Evolutionary conservation across 2,797 vertebrate species (phyloP), one percentile per base, ranked within the genome.

Genomic region (Sebastes nivosus): DNA sequence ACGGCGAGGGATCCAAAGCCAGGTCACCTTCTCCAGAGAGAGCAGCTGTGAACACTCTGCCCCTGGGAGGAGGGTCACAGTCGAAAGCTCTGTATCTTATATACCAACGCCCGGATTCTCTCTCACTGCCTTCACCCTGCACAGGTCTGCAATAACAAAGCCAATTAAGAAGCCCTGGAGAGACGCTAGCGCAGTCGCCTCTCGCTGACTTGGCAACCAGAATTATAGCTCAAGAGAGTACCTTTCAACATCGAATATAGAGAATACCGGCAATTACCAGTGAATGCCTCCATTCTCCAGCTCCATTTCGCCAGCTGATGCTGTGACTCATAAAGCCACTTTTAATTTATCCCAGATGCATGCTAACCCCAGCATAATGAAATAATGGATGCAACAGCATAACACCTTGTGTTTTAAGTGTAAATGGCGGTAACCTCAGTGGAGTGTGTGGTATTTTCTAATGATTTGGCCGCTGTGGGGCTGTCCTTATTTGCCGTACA

Each of bases 91-190:
- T 57, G 86, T 84, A 83, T 90, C 90, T 91, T 87, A 85, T 80
- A 85, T 11, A 89, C 74, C 80, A 80, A 90, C 89, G 87, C 91
- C 87, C 65, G 59, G 75, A 85, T 86, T 89, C 88, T 90, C 84
- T 84, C 85, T 77, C 38, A 34, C 89, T 80, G 86, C 87, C 88
- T 92, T 88, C 90, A 88, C 87, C 91, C 87, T 82, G 86, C 89
- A 85, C 93, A 88, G 90, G 89, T 94, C 91, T 93, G 91, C 94
- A 95, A 94, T 94, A 94, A 94, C 93, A 94, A 93, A 93, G 93
- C 93, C 95, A 95, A 95, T 95, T 95, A 95, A 91, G 91, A 95
- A 93, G 76, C 94, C 93, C 94, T 73, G 50, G 94, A 93, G 94
- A 92, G 84, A 82, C 83, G 89, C 81, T 25, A 79, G 82, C 68